Evolutionary conservation across 2,113 vertebrate genomes (phyloP), one percentile per base, ranked within the genome.

Genomic region (Vanacampus margaritifer): DNA sequence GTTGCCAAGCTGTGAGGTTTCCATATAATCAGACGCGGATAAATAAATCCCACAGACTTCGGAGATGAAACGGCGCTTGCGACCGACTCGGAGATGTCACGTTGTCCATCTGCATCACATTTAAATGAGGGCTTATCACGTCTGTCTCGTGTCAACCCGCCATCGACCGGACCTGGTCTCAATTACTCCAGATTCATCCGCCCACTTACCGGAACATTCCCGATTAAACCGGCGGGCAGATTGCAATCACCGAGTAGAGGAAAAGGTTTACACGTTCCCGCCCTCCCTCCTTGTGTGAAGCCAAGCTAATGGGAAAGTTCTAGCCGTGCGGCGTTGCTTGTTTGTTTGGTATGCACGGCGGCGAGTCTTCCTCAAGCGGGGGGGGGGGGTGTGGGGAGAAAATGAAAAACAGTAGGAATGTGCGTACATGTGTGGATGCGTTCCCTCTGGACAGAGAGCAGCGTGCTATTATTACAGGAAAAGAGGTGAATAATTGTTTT

Each of bases 241-340:
- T 90, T 86, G 87, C 90, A 90, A 82, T 67, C 82, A 80, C 67
- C 79, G 67, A 78, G 71, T 62, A 80, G 82, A 79, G 69, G 74
- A 86, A n/a, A n/a, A 85, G 73, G 79, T 64, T 76, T 13, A 10
- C 21, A 24, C 12, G 76, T 66, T 28, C 28, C 53, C n/a, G 62
- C 45, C 14, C 13, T 6, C 17, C 17, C 45, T 46, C 17, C 45
- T 41, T 17, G 61, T 76, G 75, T 69, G 78, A 79, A 73, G 73
- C 74, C 72, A 53, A 50, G 62, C 67, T 85, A 89, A 88, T 87
- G 79, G 87, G 85, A 89, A 89, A 84, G 77, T 79, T 84, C 72
- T 75, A 80, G 77, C 72, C 73, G 57, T 70, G 84, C 69, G 54
- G 39, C 81, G 72, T 67, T 64, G 54, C 65, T 69, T 74, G 67